phyloP scores from a whole-genome alignment of 2,113 vertebrate genomes.

The Origma solitaria region DNA sequence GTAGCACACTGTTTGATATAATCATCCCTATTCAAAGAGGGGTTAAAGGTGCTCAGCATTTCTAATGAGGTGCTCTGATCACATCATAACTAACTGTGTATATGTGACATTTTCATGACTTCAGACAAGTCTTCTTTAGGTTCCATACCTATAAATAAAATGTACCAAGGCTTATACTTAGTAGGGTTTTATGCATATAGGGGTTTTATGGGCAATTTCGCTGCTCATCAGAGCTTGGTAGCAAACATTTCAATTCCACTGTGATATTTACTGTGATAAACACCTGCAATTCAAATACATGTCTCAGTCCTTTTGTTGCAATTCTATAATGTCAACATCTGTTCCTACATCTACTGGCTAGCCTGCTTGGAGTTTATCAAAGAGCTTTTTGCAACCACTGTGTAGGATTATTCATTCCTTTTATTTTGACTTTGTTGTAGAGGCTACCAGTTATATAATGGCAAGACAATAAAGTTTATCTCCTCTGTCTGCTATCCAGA shows the following conservation, averaged over 20 bases:
- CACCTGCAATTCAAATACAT: background rate
- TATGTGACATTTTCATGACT: background rate
- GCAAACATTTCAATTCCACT: background rate
- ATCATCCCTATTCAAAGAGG: background rate
- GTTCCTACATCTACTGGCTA: background rate
- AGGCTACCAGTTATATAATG: background rate
- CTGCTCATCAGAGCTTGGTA: background rate
- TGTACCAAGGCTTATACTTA: background rate
- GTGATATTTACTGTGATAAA: background rate
- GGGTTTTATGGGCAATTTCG: background rate
- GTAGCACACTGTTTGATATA: background rate
- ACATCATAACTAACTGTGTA: background rate
- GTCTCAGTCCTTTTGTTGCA: background rate
- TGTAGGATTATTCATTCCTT: constrained; percentile 7
- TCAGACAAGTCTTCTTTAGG: background rate
- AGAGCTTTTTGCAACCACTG: background rate
- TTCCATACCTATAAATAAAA: background rate
- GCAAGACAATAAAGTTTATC: constrained; percentile 43
- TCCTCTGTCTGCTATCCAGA: constrained; percentile 72
- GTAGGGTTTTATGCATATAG: background rate
- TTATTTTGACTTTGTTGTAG: constrained; percentile 24
- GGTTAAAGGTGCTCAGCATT: background rate
- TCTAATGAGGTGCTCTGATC: background rate
- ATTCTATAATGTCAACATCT: background rate
- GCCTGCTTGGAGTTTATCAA: background rate